A percentile compares a stretch with the other conserved stretches of the same genome.
These are phyloP conservation scores for Macrobrachium nipponense DNA, from an alignment of 1,140 invertebrate species.

Conservation along the genomic window DNA sequence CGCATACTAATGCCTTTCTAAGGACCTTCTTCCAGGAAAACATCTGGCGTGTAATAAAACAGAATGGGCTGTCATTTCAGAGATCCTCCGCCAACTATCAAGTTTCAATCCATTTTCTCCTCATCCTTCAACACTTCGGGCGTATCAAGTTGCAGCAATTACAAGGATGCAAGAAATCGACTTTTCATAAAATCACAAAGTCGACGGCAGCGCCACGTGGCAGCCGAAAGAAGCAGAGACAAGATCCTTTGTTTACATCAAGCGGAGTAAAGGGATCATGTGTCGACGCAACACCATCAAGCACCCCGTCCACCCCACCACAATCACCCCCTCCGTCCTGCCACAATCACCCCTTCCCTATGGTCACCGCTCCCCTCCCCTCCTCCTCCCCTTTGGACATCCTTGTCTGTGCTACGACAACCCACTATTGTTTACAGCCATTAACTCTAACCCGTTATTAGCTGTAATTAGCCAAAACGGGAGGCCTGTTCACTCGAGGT, in stretches of 20 bases:
- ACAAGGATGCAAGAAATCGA: conserved; percentile 37
- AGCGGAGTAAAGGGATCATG: neutral
- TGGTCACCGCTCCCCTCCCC: too few species aligned
- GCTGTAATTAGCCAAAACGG: conserved; percentile 35
- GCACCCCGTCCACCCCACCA: neutral
- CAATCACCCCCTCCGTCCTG: neutral
- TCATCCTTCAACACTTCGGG: neutral
- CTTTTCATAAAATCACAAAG: neutral
- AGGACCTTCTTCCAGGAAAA: neutral
- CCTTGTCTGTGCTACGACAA: too few species aligned
- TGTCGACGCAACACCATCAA: conserved; percentile 5
- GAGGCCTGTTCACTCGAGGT: neutral
- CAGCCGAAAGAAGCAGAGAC: neutral
- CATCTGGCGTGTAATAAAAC: too few species aligned
- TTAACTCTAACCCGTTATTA: conserved; percentile 42
- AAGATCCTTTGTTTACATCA: neutral
- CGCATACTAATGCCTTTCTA: neutral
- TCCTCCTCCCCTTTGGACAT: too few species aligned
- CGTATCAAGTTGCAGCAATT: conserved; percentile 39
- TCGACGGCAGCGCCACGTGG: neutral
- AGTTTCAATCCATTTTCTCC: neutral
- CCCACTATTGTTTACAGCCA: conserved; percentile 29
- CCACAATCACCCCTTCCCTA: neutral
- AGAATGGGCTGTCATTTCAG: too few species aligned
- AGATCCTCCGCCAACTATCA: too few species aligned